These are phyloP conservation scores for Dipodomys ordii DNA, from an alignment of 2,113 vertebrate species.

Conservation along the genomic window DNA sequence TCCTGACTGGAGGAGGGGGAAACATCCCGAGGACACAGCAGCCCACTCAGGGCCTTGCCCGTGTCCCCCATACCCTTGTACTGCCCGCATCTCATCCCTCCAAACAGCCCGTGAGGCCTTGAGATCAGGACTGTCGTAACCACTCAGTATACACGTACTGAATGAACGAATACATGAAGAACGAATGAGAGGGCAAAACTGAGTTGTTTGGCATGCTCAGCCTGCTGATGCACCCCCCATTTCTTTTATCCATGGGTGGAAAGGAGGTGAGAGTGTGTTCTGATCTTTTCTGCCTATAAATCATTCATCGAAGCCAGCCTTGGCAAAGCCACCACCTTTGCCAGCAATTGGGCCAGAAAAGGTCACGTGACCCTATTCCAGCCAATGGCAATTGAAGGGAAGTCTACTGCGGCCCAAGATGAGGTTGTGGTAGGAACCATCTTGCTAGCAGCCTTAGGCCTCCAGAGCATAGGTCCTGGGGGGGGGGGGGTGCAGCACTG, in stretches of 20 bases:
- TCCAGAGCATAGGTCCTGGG: background rate
- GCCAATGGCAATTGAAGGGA: background rate
- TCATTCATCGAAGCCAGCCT: background rate
- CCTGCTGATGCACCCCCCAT: background rate
- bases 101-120: background rate
- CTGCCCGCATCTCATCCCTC: background rate
- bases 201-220: background rate
- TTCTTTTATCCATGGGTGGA: background rate
- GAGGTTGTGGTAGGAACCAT: background rate
- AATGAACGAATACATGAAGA: background rate
- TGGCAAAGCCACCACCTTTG: background rate
- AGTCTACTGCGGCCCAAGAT: too few relatives aligned
- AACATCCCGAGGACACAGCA: background rate
- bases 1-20: background rate
- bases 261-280: background rate
- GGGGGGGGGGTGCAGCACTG: too few relatives aligned
- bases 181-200: background rate
- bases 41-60: background rate
- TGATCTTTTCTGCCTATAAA: background rate
- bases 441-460: background rate
- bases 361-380: background rate
- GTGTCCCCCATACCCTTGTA: background rate
- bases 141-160: background rate
- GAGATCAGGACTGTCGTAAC: background rate
- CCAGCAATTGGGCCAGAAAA: background rate